These are phyloP conservation scores for Synergus laeviventris DNA, from an alignment of 2,888 invertebrate species.

Conservation along the genomic window DNA sequence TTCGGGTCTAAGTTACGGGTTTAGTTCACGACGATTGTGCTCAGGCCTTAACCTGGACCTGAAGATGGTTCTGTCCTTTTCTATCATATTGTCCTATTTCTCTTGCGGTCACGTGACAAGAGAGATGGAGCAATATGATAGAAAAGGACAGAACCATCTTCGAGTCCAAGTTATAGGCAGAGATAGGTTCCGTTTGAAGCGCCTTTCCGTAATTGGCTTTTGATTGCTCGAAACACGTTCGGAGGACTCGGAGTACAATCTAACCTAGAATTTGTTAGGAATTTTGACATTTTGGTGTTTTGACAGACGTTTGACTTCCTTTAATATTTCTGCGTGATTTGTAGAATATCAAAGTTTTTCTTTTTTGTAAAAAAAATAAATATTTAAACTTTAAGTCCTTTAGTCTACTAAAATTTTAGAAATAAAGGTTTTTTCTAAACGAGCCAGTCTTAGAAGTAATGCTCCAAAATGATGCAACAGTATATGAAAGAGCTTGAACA, in stretches of 20 bases:
- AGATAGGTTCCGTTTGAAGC: too few relatives aligned
- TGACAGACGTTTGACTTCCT: neutral
- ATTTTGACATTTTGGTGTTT: neutral
- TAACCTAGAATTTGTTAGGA: constrained; percentile 2
- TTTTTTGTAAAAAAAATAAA: neutral
- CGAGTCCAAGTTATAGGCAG: too few relatives aligned
- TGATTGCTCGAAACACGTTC: neutral
- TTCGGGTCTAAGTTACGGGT: too few relatives aligned
- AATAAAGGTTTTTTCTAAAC: neutral
- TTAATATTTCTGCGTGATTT: neutral
- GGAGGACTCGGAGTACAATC: neutral
- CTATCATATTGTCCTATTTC: too few relatives aligned
- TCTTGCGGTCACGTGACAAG: too few relatives aligned
- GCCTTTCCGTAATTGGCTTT: neutral
- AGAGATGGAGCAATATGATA: too few relatives aligned
- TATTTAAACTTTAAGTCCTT: neutral
- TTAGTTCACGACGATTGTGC: too few relatives aligned
- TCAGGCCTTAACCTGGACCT: too few relatives aligned
- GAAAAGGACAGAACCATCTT: too few relatives aligned
- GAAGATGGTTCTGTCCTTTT: too few relatives aligned
- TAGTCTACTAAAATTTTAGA: neutral
- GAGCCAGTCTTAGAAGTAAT: constrained; percentile 43
- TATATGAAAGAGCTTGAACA: constrained; percentile 92
- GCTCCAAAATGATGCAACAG: constrained; percentile 88
- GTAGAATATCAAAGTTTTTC: neutral